These are phyloP conservation scores for Iphiclides podalirius DNA, from an alignment of 2,888 invertebrate genomes.

Conservation along the genomic window DNA sequence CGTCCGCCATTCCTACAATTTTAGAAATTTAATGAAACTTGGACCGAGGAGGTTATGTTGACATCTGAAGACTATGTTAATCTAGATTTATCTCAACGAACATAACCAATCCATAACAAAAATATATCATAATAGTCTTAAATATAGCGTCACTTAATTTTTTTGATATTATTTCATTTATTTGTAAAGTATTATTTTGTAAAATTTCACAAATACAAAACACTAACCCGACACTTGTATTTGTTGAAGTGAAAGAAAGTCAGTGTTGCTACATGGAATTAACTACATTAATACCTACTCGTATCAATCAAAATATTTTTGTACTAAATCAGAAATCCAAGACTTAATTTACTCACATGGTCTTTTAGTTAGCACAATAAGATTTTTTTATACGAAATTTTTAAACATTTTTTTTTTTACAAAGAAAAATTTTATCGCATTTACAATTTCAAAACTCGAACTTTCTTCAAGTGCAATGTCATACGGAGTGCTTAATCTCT, in stretches of 20 bases:
- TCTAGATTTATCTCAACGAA: slow-evolving; percentile 48
- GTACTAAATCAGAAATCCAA: too few species aligned
- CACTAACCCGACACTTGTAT: slow-evolving; percentile 68
- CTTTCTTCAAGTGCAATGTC: too few species aligned
- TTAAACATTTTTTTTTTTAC: too few species aligned
- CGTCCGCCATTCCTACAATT: slow-evolving; percentile 83
- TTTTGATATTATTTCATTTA: slow-evolving; percentile 9
- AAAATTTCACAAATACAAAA: slow-evolving; percentile 38
- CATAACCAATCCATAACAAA: slow-evolving; percentile 43
- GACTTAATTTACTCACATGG: too few species aligned
- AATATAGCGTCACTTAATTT: slow-evolving; percentile 16
- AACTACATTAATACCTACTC: neutral
- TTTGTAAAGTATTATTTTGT: slow-evolving; percentile 25
- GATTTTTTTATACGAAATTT: too few species aligned
- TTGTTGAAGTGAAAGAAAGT: slow-evolving; percentile 62
- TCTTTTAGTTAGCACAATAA: too few species aligned
- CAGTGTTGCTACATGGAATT: slow-evolving; percentile 46
- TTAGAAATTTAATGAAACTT: slow-evolving; percentile 36
- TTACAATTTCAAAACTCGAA: too few species aligned
- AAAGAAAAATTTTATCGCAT: too few species aligned
- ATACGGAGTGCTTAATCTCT: too few species aligned
- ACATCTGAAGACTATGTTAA: slow-evolving; percentile 43
- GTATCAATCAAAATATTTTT: too few species aligned
- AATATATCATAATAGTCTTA: slow-evolving; percentile 22
- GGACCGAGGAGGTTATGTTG: slow-evolving; percentile 67